Base-by-base conservation (phyloP, 2,113 vertebrate genomes). In the Daphoenositta chrysoptera region DNA sequence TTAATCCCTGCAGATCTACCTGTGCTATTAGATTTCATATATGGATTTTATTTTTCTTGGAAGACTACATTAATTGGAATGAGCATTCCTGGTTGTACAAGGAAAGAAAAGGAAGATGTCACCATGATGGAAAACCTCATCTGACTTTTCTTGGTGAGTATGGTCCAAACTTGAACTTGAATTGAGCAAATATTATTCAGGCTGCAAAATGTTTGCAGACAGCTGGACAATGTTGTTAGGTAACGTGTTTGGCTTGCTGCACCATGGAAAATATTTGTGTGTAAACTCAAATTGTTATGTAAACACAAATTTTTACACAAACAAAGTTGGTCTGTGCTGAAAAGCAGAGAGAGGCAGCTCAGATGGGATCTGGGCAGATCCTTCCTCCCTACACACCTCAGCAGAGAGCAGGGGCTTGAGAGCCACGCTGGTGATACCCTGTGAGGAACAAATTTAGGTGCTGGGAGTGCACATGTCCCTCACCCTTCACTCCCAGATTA, bases 1-100 rank as follows among this genome's bases (percentile, higher is more conserved):
- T 86, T 90, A 94, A 90, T 90, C 70, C 57, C 78, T 71, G 80
- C 70, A 96, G 89, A 93, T 71, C 53, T 91, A 93, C 89, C 87
- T 87, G 73, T 68, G 87, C 80, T 90, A 91, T 97, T 96, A 96
- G 80, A 91, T 94, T 96, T 93, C 93, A 95, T 48, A 51, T 42
- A 48, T 56, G 61, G 75, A 54, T 86, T 78, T 78, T 87, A 48
- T 89, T 93, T 82, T 96, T 69, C 91, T 90, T 63, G 26, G 82
- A 88, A 86, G 45, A 37, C 80, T 44, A 17, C 27, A 10, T 65
- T 88, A 94, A 93, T 87, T 81, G 72, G 85, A 96, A 77, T 13
- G n/a, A 96, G 45, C 50, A 47, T 69, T 79, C 53, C 53, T 88
- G 45, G 50, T 80, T 75, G 28, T 26, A 4, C 15, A 64, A 71